Evolutionary conservation across 2,888 invertebrate genomes (phyloP), one percentile per base, ranked within the genome.

Genomic region (Lamproptera curius): DNA sequence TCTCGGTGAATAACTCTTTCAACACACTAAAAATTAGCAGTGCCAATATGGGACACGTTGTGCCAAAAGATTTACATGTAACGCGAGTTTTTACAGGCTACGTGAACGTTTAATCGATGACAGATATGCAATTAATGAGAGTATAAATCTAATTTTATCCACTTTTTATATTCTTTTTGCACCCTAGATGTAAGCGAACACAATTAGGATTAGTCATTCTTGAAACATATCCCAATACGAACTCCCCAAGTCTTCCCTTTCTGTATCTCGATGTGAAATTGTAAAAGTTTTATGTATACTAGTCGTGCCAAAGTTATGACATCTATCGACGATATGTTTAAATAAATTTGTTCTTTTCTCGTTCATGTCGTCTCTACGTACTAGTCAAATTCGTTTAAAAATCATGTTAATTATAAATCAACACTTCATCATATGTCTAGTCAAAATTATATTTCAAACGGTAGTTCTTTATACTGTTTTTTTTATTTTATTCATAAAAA

Each of bases 361-460:
- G 65, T 52, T 58, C 72, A 65, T 54, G 63, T 67, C 62, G 66
- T 65, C 64, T 73, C 62, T 70, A 66, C 72, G 70, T 74, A 71
- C 87, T 87, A 87, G 87, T 87, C 87, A 86, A 82, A 80, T 77
- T 81, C 63, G 74, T 77, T 70, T 74, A 69, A 74, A 71, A 63
- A 62, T 66, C 73, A 72, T 75, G 67, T 71, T 63, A 73, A 67
- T 62, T 62, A 54, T 67, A 31, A 11, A n/a, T n/a, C 31, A 59
- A 66, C 66, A 38, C 16, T 26, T 69, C 68, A 68, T 62, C 70
- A 59, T 65, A 64, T 63, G 72, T 68, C 85, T 86, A 87, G 87
- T 87, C 86, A 84, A 87, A 85, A 84, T 83, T 84, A 81, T 62
- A 62, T 72, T 73, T 73, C 58, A 62, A 72, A 76, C 61, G 67